Conservation (phyloP, 2,797 vertebrate species). For the Myotis pilosus region DNA sequence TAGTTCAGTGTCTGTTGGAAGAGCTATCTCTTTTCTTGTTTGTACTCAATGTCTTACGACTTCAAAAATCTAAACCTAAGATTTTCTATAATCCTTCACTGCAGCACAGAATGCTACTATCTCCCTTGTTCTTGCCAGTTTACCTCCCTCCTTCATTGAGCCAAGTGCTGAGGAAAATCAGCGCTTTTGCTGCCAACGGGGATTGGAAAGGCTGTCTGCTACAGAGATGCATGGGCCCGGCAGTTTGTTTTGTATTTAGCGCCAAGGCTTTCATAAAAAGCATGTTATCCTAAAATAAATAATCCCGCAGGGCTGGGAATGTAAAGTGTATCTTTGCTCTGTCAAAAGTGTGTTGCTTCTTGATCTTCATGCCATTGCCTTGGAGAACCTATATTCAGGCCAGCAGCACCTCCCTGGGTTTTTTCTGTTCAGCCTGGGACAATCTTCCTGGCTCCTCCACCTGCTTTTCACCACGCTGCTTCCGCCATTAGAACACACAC, state of each 20-base stretch:
- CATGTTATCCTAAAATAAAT: slow-evolving; percentile 52
- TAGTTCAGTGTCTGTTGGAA: slow-evolving; percentile 21
- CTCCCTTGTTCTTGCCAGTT: slow-evolving; percentile 38
- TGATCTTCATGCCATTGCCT: neutral
- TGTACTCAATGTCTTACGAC: slow-evolving; percentile 24
- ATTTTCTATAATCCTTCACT: slow-evolving; percentile 57
- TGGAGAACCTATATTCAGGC: neutral
- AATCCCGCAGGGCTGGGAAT: neutral
- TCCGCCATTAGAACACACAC: neutral
- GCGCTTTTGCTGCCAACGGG: slow-evolving; percentile 13
- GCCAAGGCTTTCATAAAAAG: slow-evolving; percentile 31
- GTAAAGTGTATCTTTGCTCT: neutral
- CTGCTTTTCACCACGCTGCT: neutral
- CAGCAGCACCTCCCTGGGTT: neutral
- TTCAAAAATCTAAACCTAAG: slow-evolving; percentile 24
- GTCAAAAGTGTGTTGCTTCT: neutral
- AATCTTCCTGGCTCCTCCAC: neutral
- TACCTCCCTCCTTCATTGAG: slow-evolving; percentile 51
- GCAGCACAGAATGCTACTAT: slow-evolving; percentile 34
- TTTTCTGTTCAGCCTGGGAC: neutral
- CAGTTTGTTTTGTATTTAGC: slow-evolving; percentile 59
- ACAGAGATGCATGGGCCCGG: slow-evolving; percentile 41
- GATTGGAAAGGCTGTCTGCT: neutral
- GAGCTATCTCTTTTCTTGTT: slow-evolving; percentile 50
- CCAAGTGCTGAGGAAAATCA: slow-evolving; percentile 50